A percentile compares a stretch with the other conserved stretches of the same genome.
Conservation (phyloP, 2,113 vertebrate species). For the Ploceus nigricollis region DNA sequence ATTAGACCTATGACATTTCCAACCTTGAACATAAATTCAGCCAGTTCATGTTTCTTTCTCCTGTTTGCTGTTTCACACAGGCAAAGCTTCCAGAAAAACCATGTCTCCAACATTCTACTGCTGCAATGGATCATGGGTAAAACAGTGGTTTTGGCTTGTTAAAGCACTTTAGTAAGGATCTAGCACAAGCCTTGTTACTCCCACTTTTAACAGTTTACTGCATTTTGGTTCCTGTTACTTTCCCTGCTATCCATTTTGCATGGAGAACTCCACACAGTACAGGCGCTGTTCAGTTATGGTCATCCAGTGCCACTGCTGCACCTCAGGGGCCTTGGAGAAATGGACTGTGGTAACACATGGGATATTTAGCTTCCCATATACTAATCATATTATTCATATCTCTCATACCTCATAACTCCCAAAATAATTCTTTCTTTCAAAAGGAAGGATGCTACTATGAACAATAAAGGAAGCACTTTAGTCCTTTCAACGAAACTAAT, state of each 20-base stretch:
- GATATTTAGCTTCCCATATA: neutral
- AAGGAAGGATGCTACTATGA: neutral
- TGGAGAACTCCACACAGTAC: constrained; percentile 76
- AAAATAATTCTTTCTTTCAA: neutral
- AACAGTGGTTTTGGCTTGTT: constrained; percentile 92
- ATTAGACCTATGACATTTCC: constrained; percentile 85
- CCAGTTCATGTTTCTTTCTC: constrained; percentile 88
- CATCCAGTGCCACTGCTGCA: neutral
- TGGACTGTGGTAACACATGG: neutral
- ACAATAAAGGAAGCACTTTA: neutral
- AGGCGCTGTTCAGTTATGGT: constrained; percentile 73
- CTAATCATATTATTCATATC: neutral
- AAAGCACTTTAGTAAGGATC: constrained; percentile 89
- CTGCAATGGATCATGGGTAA: constrained; percentile 83
- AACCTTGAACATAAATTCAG: constrained; percentile 88
- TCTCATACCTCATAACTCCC: neutral
- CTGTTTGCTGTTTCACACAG: constrained; percentile 80
- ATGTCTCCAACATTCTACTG: constrained; percentile 85
- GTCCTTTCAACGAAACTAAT: neutral
- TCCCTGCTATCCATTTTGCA: constrained; percentile 86
- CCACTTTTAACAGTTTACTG: constrained; percentile 87
- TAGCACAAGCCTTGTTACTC: constrained; percentile 85
- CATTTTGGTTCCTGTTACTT: constrained; percentile 91
- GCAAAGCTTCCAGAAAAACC: constrained; percentile 86
- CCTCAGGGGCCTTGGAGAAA: neutral